A percentile compares a stretch with the other conserved stretches of the same genome.
These are phyloP conservation scores for Oceanites oceanicus DNA, from an alignment of 2,113 vertebrate species.

Conservation along the genomic window DNA sequence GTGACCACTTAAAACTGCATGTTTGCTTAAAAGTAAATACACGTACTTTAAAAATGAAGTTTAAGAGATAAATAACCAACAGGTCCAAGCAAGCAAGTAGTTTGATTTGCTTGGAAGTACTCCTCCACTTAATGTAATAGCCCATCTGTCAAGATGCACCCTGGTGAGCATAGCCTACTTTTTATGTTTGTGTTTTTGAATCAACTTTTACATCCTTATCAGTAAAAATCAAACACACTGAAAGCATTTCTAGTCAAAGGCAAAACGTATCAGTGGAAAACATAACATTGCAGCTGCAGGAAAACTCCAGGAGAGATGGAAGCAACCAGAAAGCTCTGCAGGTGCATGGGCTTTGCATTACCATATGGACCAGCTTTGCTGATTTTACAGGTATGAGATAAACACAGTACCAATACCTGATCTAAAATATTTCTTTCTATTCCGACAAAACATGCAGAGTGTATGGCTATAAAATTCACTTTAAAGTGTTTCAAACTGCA, in stretches of 20 bases:
- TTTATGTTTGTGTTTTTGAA: background rate
- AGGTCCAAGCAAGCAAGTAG: background rate
- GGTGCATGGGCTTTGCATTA: background rate
- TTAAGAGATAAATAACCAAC: background rate
- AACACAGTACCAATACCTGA: fast-evolving
- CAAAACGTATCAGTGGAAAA: background rate
- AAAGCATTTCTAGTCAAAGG: background rate
- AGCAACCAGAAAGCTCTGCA: background rate
- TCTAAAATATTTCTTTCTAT: background rate
- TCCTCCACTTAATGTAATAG: background rate
- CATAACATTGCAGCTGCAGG: background rate
- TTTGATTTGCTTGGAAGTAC: background rate
- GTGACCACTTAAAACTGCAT: background rate
- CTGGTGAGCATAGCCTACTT: background rate
- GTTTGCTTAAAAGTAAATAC: background rate
- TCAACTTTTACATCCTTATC: background rate
- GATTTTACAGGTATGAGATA: background rate
- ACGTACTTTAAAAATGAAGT: background rate
- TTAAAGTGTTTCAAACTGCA: background rate
- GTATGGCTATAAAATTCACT: background rate
- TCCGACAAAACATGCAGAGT: background rate
- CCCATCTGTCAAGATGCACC: background rate
- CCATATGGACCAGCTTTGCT: background rate
- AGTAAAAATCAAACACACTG: background rate
- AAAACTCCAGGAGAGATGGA: background rate